A percentile compares a stretch with the other conserved stretches of the same genome.
These are phyloP conservation scores for Siphamia tubifer DNA, from an alignment of 2,113 vertebrate genomes.

Conservation along the genomic window DNA sequence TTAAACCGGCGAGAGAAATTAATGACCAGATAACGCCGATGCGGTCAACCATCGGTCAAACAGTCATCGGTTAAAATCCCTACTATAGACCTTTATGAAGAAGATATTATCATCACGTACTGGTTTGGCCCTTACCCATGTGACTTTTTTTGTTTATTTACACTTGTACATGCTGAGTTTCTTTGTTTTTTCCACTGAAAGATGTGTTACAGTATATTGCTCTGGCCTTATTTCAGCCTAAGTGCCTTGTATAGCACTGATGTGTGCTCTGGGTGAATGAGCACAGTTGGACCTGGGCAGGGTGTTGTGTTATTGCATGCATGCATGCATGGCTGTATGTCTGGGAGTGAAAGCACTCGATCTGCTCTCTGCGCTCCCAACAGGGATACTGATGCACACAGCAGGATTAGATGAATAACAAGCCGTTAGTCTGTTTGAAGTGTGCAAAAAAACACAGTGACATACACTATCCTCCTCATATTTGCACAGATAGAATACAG, in stretches of 20 bases:
- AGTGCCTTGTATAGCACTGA: background rate
- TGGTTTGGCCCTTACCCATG: background rate
- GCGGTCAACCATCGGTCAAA: no score
- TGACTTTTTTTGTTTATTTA: background rate
- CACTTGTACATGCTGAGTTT: background rate
- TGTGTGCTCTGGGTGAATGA: slow-evolving; percentile 9
- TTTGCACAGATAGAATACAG: background rate
- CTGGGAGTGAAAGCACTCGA: slow-evolving; percentile 19
- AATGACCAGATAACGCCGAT: no score
- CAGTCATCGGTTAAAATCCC: no score
- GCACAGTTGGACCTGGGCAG: slow-evolving; percentile 6
- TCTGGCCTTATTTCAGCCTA: background rate
- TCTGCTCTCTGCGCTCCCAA: slow-evolving; percentile 40
- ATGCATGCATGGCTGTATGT: slow-evolving; percentile 27
- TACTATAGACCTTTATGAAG: background rate
- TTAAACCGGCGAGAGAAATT: no score
- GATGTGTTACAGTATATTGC: background rate
- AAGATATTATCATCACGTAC: background rate
- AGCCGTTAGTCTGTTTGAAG: slow-evolving; percentile 34
- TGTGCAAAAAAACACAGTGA: slow-evolving; percentile 23
- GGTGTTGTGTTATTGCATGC: slow-evolving; percentile 28
- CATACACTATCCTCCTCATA: background rate
- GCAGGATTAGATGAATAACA: slow-evolving; percentile 55
- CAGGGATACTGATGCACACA: slow-evolving; percentile 41
- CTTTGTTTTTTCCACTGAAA: background rate